These are phyloP conservation scores for Picathartes gymnocephalus DNA, from an alignment of 2,113 vertebrate species.

Conservation along the genomic window DNA sequence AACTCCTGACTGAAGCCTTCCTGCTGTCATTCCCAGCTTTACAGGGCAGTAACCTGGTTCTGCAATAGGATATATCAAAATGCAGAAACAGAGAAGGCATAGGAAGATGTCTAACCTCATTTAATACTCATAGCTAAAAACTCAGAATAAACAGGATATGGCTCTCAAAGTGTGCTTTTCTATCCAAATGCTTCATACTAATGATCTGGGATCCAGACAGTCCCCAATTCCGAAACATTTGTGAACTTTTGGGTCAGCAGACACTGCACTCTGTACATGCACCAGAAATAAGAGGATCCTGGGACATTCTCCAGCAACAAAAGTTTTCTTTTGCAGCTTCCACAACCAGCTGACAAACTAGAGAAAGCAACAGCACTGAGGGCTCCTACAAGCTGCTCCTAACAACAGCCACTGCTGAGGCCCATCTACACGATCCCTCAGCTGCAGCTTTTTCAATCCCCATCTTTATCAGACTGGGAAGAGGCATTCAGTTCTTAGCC, in stretches of 20 bases:
- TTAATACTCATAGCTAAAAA: background rate
- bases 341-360: background rate
- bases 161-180: background rate
- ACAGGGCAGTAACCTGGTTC: slow-evolving; percentile 89
- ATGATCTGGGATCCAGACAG: background rate
- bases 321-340: background rate
- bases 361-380: background rate
- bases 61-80: slow-evolving; percentile 20
- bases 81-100: background rate
- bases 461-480: background rate
- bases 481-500: background rate
- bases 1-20: slow-evolving; percentile 88
- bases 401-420: background rate
- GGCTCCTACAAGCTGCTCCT: background rate
- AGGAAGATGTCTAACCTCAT: background rate
- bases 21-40: slow-evolving; percentile 89
- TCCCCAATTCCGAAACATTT: background rate
- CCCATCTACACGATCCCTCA: accelerated
- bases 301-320: background rate
- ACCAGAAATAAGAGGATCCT: background rate
- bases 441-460: background rate
- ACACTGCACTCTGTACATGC: background rate
- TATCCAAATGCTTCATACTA: background rate
- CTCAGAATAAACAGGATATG: background rate
- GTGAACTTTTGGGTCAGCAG: background rate